A percentile compares a stretch with the other conserved stretches of the same genome.
Evolutionary conservation across 2,113 vertebrate species (phyloP).

Genomic region (Gobio gobio): DNA sequence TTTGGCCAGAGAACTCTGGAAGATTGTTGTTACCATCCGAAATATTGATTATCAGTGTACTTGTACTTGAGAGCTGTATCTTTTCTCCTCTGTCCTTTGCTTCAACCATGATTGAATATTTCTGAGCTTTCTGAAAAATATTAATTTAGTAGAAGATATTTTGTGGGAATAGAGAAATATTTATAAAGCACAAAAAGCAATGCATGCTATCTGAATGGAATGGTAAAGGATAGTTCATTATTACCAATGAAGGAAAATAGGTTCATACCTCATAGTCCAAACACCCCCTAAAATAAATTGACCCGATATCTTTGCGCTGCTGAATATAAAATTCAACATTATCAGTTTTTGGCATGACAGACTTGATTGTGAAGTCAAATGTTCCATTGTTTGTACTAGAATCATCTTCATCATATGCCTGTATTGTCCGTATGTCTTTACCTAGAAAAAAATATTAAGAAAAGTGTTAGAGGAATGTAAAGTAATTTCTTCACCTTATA

Average conservation of each 20-base stretch:
- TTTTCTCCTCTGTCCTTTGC: slow-evolving; percentile 71
- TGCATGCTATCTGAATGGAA: too few relatives aligned
- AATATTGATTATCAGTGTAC: slow-evolving; percentile 68
- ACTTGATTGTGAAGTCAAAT: slow-evolving; percentile 63
- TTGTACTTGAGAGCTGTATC: slow-evolving; percentile 66
- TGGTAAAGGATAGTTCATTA: background rate
- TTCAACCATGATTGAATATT: slow-evolving; percentile 67
- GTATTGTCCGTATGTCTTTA: background rate
- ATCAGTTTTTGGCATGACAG: slow-evolving; percentile 58
- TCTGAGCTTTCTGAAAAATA: slow-evolving; percentile 65
- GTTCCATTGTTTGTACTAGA: slow-evolving; percentile 26
- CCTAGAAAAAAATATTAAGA: slow-evolving; percentile 16
- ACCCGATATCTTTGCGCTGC: accelerated
- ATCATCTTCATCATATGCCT: slow-evolving; percentile 41
- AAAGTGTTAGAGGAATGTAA: background rate
- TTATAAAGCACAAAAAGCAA: background rate
- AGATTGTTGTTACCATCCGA: slow-evolving; percentile 74
- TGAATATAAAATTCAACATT: slow-evolving; percentile 68
- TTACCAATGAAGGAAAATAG: background rate
- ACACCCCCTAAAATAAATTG: slow-evolving; percentile 72
- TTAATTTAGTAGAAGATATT: background rate
- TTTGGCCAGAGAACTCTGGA: slow-evolving; percentile 68
- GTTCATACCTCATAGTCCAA: slow-evolving; percentile 71
- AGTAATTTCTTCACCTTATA: too few relatives aligned
- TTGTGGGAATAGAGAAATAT: background rate